A percentile compares a stretch with the other conserved stretches of the same genome.
Conservation (phyloP, 2,113 vertebrate species). For the Microcebus ravelobensis region DNA sequence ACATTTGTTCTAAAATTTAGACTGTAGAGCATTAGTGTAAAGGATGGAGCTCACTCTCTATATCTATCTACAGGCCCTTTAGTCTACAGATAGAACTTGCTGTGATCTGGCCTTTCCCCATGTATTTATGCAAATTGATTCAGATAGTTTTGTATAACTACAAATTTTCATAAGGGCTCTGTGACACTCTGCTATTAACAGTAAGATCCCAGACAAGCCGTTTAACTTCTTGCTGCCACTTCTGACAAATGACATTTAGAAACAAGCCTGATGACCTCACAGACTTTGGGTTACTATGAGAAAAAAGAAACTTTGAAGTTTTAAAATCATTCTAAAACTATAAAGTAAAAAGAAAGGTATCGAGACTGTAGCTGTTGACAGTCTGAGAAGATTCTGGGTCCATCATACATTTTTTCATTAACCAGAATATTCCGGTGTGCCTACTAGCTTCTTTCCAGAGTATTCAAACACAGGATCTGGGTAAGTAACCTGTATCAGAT, state of each 20-base stretch:
- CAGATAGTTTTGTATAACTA: neutral
- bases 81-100: neutral
- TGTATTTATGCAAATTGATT: neutral
- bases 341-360: neutral
- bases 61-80: neutral
- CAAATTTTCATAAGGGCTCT: neutral
- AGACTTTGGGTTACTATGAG: neutral
- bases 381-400: neutral
- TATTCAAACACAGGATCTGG: neutral
- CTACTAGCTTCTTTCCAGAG: neutral
- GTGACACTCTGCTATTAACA: neutral
- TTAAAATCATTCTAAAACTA: neutral
- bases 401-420: neutral
- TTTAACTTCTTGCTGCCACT: neutral
- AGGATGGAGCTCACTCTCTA: neutral
- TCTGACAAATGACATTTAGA: neutral
- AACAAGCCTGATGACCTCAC: neutral
- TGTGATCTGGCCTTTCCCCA: too few species aligned
- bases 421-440: neutral
- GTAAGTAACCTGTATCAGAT: neutral
- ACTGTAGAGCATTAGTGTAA: neutral
- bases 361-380: neutral
- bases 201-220: neutral
- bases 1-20: neutral
- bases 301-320: neutral